A percentile compares a stretch with the other conserved stretches of the same genome.
Evolutionary conservation across 2,113 vertebrate genomes (phyloP).

Genomic region (Oxyruncus cristatus): DNA sequence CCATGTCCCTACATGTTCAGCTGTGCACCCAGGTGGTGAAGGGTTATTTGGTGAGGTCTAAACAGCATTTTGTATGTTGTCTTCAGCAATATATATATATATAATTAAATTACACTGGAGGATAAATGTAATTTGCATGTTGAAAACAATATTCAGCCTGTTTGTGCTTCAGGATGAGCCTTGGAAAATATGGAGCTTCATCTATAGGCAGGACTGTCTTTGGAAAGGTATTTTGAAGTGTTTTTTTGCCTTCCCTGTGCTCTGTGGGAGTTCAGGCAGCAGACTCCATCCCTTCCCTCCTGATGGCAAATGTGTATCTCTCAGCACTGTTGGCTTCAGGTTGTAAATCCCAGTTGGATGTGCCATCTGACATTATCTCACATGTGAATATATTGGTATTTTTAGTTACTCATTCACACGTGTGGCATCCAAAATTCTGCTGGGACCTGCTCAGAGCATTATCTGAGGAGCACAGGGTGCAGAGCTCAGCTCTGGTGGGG

Average conservation of each 20-base stretch:
- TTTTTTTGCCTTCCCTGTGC: neutral
- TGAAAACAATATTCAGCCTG: neutral
- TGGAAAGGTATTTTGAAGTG: neutral
- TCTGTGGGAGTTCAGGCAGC: conserved; percentile 9
- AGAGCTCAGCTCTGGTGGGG: rapidly evolving
- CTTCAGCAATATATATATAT: neutral
- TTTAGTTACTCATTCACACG: neutral
- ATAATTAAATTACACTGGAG: neutral
- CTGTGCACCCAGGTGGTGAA: neutral
- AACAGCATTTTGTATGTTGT: neutral
- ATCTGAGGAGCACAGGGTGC: neutral
- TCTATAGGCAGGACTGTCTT: neutral
- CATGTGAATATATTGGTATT: neutral
- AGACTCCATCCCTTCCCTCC: neutral
- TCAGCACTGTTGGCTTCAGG: neutral
- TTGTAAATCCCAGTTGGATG: conserved; percentile 6
- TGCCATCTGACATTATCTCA: neutral
- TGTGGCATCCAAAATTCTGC: neutral
- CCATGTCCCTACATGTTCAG: rapidly evolving
- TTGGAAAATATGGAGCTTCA: neutral
- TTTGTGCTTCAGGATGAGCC: neutral
- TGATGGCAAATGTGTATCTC: neutral
- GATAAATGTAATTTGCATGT: neutral
- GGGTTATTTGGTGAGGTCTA: neutral
- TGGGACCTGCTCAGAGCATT: neutral